phyloP scores from a whole-genome alignment of 2,888 invertebrate species.

The Nebria brevicollis region DNA sequence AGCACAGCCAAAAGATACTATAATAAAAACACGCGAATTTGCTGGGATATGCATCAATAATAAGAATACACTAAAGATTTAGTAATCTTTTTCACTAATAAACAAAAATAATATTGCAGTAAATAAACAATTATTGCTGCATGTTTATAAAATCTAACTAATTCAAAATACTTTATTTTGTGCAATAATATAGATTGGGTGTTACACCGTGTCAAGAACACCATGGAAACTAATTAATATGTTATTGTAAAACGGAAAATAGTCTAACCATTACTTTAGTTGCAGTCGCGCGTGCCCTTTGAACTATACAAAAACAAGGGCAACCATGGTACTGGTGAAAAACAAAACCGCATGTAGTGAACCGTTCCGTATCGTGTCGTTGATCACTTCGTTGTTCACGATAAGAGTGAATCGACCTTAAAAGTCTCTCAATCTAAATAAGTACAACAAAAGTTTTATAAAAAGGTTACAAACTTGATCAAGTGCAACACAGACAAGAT shows the following conservation, averaged over 20 bases:
- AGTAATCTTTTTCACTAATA: too few species aligned
- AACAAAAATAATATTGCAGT: too few species aligned
- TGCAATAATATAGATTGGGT: too few species aligned
- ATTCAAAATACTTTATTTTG: too few species aligned
- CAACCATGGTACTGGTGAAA: not conserved
- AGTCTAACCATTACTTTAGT: not conserved
- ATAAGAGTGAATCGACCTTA: not conserved
- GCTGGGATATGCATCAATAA: too few species aligned
- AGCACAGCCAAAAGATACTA: too few species aligned
- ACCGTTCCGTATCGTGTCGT: not conserved
- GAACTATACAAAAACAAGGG: not conserved
- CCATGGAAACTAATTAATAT: too few species aligned
- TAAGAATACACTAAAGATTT: too few species aligned
- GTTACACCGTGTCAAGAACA: too few species aligned
- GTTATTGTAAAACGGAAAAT: not conserved
- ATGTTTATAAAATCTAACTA: too few species aligned
- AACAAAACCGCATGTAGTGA: not conserved
- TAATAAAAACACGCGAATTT: too few species aligned
- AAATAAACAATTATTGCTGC: too few species aligned
- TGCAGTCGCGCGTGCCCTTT: not conserved
- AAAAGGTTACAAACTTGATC: not conserved
- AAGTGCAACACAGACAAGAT: not conserved
- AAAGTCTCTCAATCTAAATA: not conserved
- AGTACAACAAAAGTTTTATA: not conserved
- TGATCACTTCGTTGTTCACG: constrained; percentile 1